Base-by-base conservation (phyloP, 2,113 vertebrate genomes). In the Corydoras maculifer region DNA sequence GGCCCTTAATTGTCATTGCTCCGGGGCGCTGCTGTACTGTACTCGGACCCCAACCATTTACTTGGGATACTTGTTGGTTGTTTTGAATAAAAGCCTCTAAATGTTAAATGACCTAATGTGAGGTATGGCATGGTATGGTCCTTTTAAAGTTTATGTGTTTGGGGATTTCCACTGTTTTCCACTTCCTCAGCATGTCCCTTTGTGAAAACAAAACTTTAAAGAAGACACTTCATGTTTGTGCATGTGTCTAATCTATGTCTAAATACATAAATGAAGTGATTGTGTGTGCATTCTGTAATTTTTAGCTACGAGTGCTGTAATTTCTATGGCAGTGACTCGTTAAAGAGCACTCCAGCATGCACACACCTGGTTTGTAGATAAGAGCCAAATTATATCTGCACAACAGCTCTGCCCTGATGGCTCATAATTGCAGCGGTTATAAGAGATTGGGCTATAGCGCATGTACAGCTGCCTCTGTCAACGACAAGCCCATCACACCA, bases 301-400 rank as follows among this genome's bases (percentile, higher is more conserved):
- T 25, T 71, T 64, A 51, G 25, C 72, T 67, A 59, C 31, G 59
- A 74, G 48, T 29, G 59, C 64, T 71, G 32, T 60, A 60, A 75
- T 78, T 64, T 75, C 68, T 70, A 15, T 55, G 48, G 64, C 54
- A 4, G 35, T 61, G 72, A 63, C 63, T 63, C 72, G 66, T 63
- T 60, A 75, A 67, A 75, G 72, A 51, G 64, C 72, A 68, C 75
- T 76, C 72, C 12, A 15, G 18, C 67, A 62, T 68, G 61, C 68
- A 60, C 68, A 74, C 73, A 72, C 66, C 76, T 59, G 73, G 57
- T 58, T 60, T 50, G 57, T 74, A 75, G 81, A 84, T 83, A 84
- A 83, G 79, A 67, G 74, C 73, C 77, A 75, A 77, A 77, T 85
- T 84, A 80, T 68, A 8, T 30, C 63, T 70, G 68, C 29, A 62